phyloP scores from a whole-genome alignment of 2,888 invertebrate species.

The Orthosia incerta region DNA sequence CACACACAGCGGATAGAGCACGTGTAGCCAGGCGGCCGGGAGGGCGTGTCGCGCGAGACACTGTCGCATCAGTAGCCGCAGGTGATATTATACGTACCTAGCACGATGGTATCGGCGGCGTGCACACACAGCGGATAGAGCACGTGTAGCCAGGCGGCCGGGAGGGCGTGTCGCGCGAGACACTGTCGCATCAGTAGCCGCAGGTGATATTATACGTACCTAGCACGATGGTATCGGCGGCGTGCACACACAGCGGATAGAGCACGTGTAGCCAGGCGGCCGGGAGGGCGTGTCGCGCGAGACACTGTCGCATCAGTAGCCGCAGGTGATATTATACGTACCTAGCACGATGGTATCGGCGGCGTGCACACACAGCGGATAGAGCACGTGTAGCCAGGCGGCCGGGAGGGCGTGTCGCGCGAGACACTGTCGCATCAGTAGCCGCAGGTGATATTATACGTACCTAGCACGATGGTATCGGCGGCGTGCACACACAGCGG shows the following conservation, averaged over 20 bases:
- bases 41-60: conserved; percentile 6
- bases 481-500: conserved; percentile 9
- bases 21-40: conserved; percentile 1
- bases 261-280: conserved; percentile 1
- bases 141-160: conserved; percentile 1
- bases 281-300: conserved; percentile 1
- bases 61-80: conserved; percentile 14
- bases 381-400: conserved; percentile 1
- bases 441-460: neutral
- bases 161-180: conserved; percentile 2
- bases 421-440: conserved; percentile 2
- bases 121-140: conserved; percentile 3
- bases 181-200: conserved; percentile 15
- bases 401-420: neutral
- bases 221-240: conserved; percentile 3
- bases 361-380: conserved; percentile 1
- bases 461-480: conserved; percentile 4
- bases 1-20: conserved; percentile 3
- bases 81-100: neutral
- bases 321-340: neutral
- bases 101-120: conserved; percentile 2
- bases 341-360: conserved; percentile 5
- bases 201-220: neutral
- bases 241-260: conserved; percentile 2
- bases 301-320: conserved; percentile 17